Base-by-base conservation (phyloP, 2,113 vertebrate genomes). In the Montifringilla adamsi region DNA sequence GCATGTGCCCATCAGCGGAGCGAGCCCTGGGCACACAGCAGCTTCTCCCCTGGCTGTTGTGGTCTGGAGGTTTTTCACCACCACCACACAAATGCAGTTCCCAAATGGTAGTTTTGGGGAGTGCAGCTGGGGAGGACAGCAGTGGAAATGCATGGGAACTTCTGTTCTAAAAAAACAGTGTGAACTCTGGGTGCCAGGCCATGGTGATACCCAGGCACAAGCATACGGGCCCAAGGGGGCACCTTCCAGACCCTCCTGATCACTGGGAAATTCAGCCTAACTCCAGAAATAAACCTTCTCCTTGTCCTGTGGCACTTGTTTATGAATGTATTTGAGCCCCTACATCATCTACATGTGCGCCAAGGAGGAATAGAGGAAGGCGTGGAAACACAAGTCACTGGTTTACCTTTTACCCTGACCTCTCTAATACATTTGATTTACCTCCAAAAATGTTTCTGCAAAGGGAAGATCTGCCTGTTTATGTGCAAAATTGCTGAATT, bases 111-210 rank as follows among this genome's bases (percentile, higher is more conserved):
- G 8, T 0, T 79, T 68, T 46, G 2, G 35, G 27, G 19, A 26
- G 19, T 4, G 0, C 11, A 35, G 24, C 24, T 44, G 23, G 43
- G 39, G 22, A 75, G 17, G 8, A 4, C n/a, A 73, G 20, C n/a
- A 37, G 20, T 39, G 17, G 17, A 90, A 83, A 53, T n/a, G 8
- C 15, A 27, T 41, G 13, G 16, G 53, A 69, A n/a, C 6, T 63
- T 67, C 26, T 63, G 23, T 43, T 69, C 18, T 60, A 15, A 69
- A 23, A 5, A 5, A 27, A 1, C 2, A 15, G 3, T 0, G 0
- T 39, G 55, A 53, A 7, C 22, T 33, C 14, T 43, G 35, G 5
- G 15, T 7, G 0, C 41, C 46, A 77, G 18, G 8, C 37, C 9
- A 7, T 0, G 2, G 9, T 50, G 19, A 41, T 9, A 27, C 11